Evolutionary conservation across 2,113 vertebrate genomes (phyloP).

Genomic region (Etheostoma cragini): DNA sequence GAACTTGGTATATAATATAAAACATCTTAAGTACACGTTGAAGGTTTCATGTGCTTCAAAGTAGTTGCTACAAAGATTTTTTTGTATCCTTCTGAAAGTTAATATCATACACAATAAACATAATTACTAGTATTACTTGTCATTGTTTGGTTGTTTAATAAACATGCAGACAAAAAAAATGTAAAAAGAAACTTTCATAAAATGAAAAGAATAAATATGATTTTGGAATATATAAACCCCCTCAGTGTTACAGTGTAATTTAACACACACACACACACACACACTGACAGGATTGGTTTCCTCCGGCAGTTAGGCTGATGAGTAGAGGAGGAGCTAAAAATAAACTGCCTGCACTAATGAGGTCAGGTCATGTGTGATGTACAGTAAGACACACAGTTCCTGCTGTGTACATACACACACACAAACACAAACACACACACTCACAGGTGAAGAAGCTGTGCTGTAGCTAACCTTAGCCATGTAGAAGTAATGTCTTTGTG

Average conservation of each 20-base stretch:
- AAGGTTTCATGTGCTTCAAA: not conserved
- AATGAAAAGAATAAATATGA: not conserved
- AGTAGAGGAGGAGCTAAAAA: slow-evolving; percentile 76
- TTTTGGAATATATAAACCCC: not conserved
- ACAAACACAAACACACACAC: not conserved
- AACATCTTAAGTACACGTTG: no score
- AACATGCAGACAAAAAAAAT: not conserved
- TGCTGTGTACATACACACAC: slow-evolving; percentile 32
- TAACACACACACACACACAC: slow-evolving; percentile 1
- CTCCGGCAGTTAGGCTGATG: slow-evolving; percentile 65
- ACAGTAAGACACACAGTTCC: slow-evolving; percentile 63
- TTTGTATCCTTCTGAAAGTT: not conserved
- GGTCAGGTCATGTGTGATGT: slow-evolving; percentile 83
- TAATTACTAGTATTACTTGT: not conserved
- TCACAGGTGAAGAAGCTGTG: not conserved
- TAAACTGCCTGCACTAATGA: slow-evolving; percentile 76
- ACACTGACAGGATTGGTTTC: slow-evolving; percentile 40
- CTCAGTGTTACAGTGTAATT: slow-evolving; percentile 27
- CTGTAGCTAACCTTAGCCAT: not conserved
- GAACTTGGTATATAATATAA: not conserved
- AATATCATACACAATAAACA: not conserved
- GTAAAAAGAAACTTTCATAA: not conserved
- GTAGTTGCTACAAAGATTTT: no score
- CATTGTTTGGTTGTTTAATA: not conserved
- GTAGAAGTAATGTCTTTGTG: not conserved